These are phyloP conservation scores for Bubalus kerabau DNA, from an alignment of 2,113 vertebrate genomes.

Conservation along the genomic window DNA sequence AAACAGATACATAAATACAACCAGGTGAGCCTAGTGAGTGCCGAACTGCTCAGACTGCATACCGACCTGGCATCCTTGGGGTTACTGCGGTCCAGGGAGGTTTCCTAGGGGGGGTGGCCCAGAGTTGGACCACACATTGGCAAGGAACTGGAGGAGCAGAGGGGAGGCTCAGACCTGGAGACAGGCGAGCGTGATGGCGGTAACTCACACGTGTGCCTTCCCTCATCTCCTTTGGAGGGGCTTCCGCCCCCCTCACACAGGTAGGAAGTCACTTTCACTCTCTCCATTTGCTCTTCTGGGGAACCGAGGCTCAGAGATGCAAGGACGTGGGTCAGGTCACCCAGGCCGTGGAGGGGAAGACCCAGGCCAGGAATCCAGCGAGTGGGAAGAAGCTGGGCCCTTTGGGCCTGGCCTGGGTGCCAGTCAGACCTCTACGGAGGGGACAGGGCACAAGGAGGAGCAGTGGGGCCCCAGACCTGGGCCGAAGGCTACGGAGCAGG, in stretches of 20 bases:
- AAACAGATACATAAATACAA: neutral
- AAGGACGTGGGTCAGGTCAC: neutral
- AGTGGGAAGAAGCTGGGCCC: too few relatives aligned
- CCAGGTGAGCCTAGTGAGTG: neutral
- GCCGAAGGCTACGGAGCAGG: fast-evolving
- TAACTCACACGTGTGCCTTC: neutral
- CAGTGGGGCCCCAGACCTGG: neutral
- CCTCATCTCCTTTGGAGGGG: neutral
- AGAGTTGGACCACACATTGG: neutral
- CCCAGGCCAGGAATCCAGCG: fast-evolving
- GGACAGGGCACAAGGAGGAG: neutral
- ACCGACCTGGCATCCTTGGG: neutral
- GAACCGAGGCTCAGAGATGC: neutral
- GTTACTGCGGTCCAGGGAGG: neutral
- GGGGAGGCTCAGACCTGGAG: neutral
- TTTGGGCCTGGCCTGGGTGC: neutral
- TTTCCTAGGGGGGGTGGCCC: too few relatives aligned
- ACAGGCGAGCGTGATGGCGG: fast-evolving
- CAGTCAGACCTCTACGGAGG: neutral
- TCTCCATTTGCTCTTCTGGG: neutral
- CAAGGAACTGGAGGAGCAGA: neutral
- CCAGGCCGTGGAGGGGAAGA: neutral
- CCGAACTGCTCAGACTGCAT: fast-evolving
- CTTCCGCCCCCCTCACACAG: neutral
- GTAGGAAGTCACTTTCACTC: neutral